Conservation (phyloP, 2,797 vertebrate species). For the Choloepus didactylus region DNA sequence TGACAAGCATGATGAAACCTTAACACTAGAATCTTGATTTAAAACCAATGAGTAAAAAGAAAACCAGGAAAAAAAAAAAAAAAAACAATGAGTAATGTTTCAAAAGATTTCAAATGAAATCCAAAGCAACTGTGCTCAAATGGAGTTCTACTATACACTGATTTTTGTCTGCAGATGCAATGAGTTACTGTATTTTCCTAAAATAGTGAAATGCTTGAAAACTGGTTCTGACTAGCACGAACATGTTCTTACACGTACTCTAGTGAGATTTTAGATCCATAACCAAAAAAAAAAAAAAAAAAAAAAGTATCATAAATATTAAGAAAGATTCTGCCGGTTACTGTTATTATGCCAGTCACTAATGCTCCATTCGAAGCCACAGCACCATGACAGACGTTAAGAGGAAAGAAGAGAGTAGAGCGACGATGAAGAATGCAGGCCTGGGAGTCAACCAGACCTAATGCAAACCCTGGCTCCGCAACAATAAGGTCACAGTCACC, state of each 20-base stretch:
- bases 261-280: neutral
- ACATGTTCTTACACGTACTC: neutral
- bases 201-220: conserved; percentile 41
- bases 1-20: no score
- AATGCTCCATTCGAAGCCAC: neutral
- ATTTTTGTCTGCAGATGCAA: neutral
- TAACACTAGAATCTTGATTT: no score
- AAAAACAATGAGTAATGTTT: neutral
- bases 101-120: neutral
- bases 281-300: conserved; percentile 37
- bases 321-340: neutral
- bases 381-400: neutral
- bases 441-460: neutral
- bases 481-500: neutral
- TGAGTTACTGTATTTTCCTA: neutral
- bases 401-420: neutral
- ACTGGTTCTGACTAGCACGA: neutral
- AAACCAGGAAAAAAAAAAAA: neutral
- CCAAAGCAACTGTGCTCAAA: neutral
- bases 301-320: conserved; percentile 10
- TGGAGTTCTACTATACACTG: neutral
- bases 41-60: no score
- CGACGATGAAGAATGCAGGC: conserved; percentile 1
- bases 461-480: neutral
- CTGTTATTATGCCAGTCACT: neutral